phyloP scores from a whole-genome alignment of 2,888 invertebrate species.

The Junonia oenone region DNA sequence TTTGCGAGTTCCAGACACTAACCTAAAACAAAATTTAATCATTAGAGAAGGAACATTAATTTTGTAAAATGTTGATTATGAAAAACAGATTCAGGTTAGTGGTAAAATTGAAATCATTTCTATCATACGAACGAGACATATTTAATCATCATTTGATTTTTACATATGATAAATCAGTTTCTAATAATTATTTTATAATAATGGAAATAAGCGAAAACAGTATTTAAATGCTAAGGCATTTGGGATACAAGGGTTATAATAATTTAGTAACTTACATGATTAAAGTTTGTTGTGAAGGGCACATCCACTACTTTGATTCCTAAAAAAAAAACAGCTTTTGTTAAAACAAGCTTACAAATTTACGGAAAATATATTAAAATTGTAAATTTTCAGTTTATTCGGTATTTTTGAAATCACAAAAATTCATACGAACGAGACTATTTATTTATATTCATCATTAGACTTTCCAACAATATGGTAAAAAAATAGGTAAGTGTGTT shows the following conservation, averaged over 20 bases:
- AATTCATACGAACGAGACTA: conserved; percentile 70
- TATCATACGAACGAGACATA: conserved; percentile 60
- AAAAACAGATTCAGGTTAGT: conserved; percentile 37
- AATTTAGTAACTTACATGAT: background rate
- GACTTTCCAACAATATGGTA: background rate
- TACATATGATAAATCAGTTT: too few species aligned
- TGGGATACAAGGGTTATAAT: background rate
- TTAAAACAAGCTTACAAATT: background rate
- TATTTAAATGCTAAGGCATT: background rate
- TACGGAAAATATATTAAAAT: background rate
- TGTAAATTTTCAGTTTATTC: conserved; percentile 35
- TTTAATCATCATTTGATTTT: conserved; percentile 40
- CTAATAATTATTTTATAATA: too few species aligned
- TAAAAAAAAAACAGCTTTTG: background rate
- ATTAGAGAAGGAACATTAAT: background rate
- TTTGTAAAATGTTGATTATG: background rate
- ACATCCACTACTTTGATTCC: background rate
- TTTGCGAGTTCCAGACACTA: background rate
- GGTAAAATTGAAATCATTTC: conserved; percentile 57
- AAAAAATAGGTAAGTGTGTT: background rate
- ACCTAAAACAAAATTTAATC: background rate
- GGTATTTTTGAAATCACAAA: conserved; percentile 56
- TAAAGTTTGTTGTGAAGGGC: background rate
- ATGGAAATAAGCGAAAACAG: too few species aligned
- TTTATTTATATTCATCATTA: conserved; percentile 47